Base-by-base conservation (phyloP, 2,797 vertebrate genomes). In the Scleropages formosus region DNA sequence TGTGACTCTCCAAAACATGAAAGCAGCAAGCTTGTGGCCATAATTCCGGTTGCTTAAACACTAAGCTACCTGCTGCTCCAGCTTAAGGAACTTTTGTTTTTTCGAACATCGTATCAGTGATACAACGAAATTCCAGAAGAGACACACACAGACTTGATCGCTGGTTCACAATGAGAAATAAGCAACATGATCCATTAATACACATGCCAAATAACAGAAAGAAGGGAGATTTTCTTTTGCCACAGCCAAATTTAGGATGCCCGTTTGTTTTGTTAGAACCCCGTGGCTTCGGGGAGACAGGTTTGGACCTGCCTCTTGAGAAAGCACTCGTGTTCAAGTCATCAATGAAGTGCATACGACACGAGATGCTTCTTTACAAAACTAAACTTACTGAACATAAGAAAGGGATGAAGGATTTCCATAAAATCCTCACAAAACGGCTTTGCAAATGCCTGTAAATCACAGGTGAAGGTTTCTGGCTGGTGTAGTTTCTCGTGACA, bases 261-360 rank as follows among this genome's bases (percentile, higher is more conserved):
- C 56, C 53, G 13, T 20, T 58, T 69, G 65, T 39, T 60, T 22
- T n/a, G 65, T 67, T 47, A 51, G 39, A 56, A 58, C 10, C 18
- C 60, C 75, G 24, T 24, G 27, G 13, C 31, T 68, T 39, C 58
- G 31, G 18, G 22, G 18, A 20, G 53, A 59, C 75, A 70, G 12
- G 75, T 69, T 76, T 71, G 44, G 47, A 39, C 75, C 0, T 63
- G 75, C 59, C 58, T 39, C 11, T 76, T 51, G 18, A 44, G 66
- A 68, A 69, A 51, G 31, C 56, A 61, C 59, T 24, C 67, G 51
- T 31, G 67, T 6, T 16, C 12, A 59, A 69, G 15, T 44, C n/a
- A 60, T 47, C 15, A 27, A 47, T 44, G 61, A 20, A 61, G 20
- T 60, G 13, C 16, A 75, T 53, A 49, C 9, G 59, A 67, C 26